Conservation (phyloP, 2,797 vertebrate species). For the Rhadinocentrus ornatus region DNA sequence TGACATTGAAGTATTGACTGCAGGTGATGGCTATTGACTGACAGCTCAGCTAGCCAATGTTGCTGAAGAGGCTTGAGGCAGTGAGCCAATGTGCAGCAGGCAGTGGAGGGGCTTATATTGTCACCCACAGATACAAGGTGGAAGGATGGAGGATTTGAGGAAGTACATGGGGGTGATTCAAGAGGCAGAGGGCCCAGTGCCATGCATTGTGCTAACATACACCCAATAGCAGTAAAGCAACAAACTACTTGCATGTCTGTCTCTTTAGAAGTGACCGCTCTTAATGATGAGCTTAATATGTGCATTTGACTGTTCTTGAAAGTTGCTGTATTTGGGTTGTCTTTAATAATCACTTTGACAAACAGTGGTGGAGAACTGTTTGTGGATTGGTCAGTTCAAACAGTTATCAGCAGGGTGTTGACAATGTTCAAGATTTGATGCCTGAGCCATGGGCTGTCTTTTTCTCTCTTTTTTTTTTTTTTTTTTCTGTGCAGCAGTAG, state of each 20-base stretch:
- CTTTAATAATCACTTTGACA: conserved; percentile 24
- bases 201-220: too few species aligned
- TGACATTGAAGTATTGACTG: too few species aligned
- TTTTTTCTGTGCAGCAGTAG: conserved; percentile 50
- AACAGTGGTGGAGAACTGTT: conserved; percentile 55
- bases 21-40: too few species aligned
- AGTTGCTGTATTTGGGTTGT: conserved; percentile 9
- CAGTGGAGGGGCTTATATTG: too few species aligned
- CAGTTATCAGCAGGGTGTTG: conserved; percentile 75
- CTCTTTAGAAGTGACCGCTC: neutral
- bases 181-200: too few species aligned
- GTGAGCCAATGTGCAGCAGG: too few species aligned
- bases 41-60: too few species aligned
- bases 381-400: conserved; percentile 61
- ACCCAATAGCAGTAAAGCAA: neutral
- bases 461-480: conserved; percentile 63
- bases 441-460: conserved; percentile 76
- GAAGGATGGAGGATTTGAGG: too few species aligned
- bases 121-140: too few species aligned
- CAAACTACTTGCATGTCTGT: neutral
- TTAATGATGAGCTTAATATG: neutral
- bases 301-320: conserved; percentile 17
- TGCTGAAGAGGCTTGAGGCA: too few species aligned
- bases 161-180: too few species aligned
- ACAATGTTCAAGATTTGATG: conserved; percentile 79